phyloP scores from a whole-genome alignment of 2,797 vertebrate genomes.

The Diglossa cyanea region DNA sequence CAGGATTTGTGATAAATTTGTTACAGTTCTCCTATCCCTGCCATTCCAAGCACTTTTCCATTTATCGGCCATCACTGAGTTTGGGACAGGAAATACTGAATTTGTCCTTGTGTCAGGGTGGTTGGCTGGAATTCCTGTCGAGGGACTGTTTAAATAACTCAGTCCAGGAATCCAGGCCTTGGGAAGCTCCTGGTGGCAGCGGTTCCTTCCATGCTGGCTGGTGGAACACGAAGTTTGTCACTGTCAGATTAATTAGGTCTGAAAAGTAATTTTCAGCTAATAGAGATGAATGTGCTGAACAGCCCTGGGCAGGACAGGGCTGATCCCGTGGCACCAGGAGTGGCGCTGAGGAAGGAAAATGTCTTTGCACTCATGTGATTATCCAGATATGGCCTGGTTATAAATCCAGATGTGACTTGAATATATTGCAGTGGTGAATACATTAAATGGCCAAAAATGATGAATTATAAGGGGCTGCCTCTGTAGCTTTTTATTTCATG shows the following conservation, averaged over 20 bases:
- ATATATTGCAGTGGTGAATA: accelerated
- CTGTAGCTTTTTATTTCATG: not conserved
- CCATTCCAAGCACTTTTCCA: not conserved
- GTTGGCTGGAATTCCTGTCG: not conserved
- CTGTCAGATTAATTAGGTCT: not conserved
- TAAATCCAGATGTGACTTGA: not conserved
- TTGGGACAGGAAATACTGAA: not conserved
- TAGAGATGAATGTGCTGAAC: not conserved
- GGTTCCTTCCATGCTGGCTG: not conserved
- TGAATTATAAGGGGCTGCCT: not conserved
- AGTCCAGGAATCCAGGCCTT: not conserved
- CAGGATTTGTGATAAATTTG: not conserved
- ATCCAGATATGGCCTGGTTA: not conserved
- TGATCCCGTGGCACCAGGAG: not conserved
- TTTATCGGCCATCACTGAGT: not conserved
- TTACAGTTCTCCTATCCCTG: not conserved
- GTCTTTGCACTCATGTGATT: accelerated
- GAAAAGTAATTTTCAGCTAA: not conserved
- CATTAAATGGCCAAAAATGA: not conserved
- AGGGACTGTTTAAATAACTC: not conserved
- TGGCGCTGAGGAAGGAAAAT: not conserved
- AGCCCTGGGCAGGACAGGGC: not conserved
- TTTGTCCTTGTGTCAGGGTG: not conserved
- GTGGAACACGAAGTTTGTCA: not conserved
- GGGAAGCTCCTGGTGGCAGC: not conserved